Conservation (phyloP, 2,888 invertebrate genomes). For the Frankliniella fusca region DNA sequence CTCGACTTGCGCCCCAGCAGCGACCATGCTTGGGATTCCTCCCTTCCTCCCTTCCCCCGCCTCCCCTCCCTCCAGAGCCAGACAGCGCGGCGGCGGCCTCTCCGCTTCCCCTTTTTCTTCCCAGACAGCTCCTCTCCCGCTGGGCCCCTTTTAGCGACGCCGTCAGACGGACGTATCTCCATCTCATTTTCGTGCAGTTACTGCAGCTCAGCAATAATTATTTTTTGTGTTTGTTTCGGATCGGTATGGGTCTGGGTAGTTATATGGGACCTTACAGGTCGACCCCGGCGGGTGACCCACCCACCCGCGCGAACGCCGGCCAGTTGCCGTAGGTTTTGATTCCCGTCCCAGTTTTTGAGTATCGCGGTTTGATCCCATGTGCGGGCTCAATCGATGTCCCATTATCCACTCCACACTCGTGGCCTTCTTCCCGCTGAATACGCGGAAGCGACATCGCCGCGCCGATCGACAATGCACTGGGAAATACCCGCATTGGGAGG, state of each 20-base stretch:
- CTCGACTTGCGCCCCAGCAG: neutral
- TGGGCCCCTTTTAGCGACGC: conserved; percentile 14
- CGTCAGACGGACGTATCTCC: no score
- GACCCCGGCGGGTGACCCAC: no score
- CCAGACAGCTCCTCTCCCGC: neutral
- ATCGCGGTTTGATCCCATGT: no score
- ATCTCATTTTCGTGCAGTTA: neutral
- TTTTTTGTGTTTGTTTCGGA: neutral
- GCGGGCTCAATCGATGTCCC: neutral
- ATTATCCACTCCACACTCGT: neutral
- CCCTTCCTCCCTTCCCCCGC: neutral
- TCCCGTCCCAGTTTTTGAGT: no score
- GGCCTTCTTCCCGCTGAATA: neutral
- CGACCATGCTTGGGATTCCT: conserved; percentile 14
- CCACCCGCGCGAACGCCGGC: no score
- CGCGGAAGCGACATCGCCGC: neutral
- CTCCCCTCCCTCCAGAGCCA: conserved; percentile 2
- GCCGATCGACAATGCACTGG: neutral
- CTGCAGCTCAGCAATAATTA: neutral
- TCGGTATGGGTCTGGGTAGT: neutral
- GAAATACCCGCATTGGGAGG: neutral
- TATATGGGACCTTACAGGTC: no score
- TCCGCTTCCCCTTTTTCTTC: neutral
- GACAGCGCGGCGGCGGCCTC: neutral
- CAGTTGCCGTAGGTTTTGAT: no score